These are phyloP conservation scores for Arrhopalites spinosus DNA, from an alignment of 2,888 invertebrate species.

Conservation along the genomic window DNA sequence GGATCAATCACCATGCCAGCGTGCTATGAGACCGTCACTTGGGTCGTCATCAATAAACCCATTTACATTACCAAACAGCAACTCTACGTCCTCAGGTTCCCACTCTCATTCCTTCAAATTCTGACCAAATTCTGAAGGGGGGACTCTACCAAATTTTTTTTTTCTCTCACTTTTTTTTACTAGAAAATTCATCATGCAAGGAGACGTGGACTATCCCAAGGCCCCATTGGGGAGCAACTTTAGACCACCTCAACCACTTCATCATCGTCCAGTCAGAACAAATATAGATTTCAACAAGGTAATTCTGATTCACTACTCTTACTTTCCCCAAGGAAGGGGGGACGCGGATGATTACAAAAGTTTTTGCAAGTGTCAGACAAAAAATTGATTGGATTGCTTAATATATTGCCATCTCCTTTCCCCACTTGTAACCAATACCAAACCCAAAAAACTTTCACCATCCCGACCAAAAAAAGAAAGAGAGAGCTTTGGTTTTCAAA, in stretches of 20 bases:
- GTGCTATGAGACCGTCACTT: conserved; percentile 97
- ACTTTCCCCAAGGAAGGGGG: neutral
- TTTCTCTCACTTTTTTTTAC: no score
- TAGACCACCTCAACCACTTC: conserved; percentile 88
- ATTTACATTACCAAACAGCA: conserved; percentile 97
- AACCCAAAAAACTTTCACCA: neutral
- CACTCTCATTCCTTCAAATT: no score
- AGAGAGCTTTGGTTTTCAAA: conserved; percentile 1
- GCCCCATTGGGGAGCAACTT: conserved; percentile 94
- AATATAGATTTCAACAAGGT: conserved; percentile 93
- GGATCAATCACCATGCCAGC: conserved; percentile 96
- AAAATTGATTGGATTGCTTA: conserved; percentile 38
- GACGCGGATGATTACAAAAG: conserved; percentile 35
- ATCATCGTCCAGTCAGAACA: conserved; percentile 91
- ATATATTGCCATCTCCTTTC: conserved; percentile 32
- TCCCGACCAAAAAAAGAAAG: neutral
- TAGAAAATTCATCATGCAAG: conserved; percentile 88
- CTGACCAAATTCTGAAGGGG: no score
- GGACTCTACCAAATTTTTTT: no score
- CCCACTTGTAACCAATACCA: neutral
- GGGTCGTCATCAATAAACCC: conserved; percentile 97
- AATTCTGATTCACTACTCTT: conserved; percentile 14
- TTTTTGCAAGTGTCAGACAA: conserved; percentile 35
- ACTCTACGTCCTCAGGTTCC: conserved; percentile 79
- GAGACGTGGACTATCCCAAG: conserved; percentile 82